phyloP scores from a whole-genome alignment of 2,888 invertebrate species.

The Cerastoderma edule region DNA sequence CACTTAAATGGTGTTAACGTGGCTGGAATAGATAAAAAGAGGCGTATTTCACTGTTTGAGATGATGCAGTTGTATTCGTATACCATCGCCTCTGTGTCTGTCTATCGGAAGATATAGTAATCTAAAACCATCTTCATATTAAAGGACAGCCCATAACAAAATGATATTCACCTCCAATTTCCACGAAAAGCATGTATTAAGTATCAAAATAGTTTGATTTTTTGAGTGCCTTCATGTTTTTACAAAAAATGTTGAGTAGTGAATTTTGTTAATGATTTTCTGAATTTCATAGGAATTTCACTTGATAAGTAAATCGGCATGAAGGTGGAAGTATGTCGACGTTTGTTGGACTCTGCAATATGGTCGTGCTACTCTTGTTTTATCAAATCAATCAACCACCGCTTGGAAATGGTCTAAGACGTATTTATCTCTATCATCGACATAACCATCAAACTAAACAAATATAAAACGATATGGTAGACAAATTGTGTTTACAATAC shows the following conservation, averaged over 20 bases:
- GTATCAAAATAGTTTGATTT: neutral
- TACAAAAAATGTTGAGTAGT: too few relatives aligned
- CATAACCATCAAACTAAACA: neutral
- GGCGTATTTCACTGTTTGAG: neutral
- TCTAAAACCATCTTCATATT: too few relatives aligned
- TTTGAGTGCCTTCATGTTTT: too few relatives aligned
- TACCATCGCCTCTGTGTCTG: neutral
- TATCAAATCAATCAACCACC: too few relatives aligned
- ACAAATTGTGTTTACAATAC: neutral
- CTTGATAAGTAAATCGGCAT: too few relatives aligned
- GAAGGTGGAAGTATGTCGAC: too few relatives aligned
- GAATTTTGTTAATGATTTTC: too few relatives aligned
- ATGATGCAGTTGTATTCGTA: neutral
- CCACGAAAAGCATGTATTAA: neutral
- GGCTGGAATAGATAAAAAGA: slow-evolving; percentile 7
- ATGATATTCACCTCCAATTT: neutral
- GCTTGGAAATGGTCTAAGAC: too few relatives aligned
- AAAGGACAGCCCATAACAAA: neutral
- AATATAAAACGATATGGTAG: neutral
- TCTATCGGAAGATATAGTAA: neutral
- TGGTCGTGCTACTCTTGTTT: too few relatives aligned
- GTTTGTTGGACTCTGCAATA: too few relatives aligned
- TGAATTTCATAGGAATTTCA: too few relatives aligned
- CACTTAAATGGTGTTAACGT: slow-evolving; percentile 66
- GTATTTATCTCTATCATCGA: too few relatives aligned